phyloP scores from a whole-genome alignment of 2,888 invertebrate genomes.

The Chironomus tentans region DNA sequence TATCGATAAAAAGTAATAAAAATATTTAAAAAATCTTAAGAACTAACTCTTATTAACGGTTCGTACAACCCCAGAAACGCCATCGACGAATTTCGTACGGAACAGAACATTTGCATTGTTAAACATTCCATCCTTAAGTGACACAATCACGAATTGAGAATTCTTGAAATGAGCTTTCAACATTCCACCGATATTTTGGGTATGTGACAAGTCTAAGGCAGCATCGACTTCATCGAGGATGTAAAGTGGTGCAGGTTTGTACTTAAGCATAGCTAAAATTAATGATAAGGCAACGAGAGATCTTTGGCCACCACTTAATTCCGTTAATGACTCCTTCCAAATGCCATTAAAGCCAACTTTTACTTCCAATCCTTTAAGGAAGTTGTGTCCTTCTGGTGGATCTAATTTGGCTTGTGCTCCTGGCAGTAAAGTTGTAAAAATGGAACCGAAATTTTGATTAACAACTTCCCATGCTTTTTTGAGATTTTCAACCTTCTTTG shows the following conservation, averaged over 20 bases:
- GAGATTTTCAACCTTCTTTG: slow-evolving; percentile 78
- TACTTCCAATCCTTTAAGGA: slow-evolving; percentile 82
- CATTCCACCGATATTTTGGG: slow-evolving; percentile 97
- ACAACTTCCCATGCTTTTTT: slow-evolving; percentile 76
- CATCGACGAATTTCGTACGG: slow-evolving; percentile 89
- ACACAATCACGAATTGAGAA: slow-evolving; percentile 96
- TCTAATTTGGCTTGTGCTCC: slow-evolving; percentile 81
- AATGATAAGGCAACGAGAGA: slow-evolving; percentile 93
- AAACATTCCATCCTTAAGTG: slow-evolving; percentile 98
- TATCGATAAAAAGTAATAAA: not conserved
- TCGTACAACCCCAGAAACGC: slow-evolving; percentile 79
- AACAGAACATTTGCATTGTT: slow-evolving; percentile 97
- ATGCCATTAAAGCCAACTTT: slow-evolving; percentile 85
- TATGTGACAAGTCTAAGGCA: slow-evolving; percentile 93
- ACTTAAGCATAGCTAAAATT: slow-evolving; percentile 90
- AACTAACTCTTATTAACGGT: slow-evolving; percentile 40
- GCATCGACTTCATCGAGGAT: slow-evolving; percentile 99
- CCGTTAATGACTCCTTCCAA: slow-evolving; percentile 94
- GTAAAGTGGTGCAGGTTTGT: slow-evolving; percentile 96
- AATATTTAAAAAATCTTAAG: not conserved
- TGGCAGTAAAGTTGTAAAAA: slow-evolving; percentile 83
- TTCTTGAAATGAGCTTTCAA: slow-evolving; percentile 79
- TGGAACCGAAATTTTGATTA: slow-evolving; percentile 87
- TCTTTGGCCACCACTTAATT: slow-evolving; percentile 94
- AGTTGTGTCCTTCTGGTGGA: slow-evolving; percentile 53